Evolutionary conservation across 2,113 vertebrate species (phyloP), one percentile per base, ranked within the genome.

Genomic region (Thalassarche chlororhynchos): DNA sequence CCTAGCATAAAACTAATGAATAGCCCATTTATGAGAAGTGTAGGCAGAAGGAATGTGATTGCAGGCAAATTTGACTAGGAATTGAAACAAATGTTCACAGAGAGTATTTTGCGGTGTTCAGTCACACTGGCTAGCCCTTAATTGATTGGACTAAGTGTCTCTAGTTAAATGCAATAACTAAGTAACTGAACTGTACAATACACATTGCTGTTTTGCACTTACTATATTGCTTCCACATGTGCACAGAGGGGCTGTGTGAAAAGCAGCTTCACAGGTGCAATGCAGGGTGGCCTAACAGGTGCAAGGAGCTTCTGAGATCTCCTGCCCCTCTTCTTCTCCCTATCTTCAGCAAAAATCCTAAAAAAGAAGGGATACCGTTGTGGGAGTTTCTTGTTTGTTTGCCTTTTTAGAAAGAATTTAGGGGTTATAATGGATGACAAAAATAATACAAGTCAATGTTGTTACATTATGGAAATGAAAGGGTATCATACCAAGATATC

Each of bases 31-130:
- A 57, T 89, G 65, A 87, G 87, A 89, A 91, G 19, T 26, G 36
- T 61, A 79, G 77, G 69, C 74, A 91, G 77, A 95, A 96, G 61
- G 69, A 89, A 91, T 69, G 61, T 65, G 69, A 91, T 82, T 76
- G 52, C 77, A 70, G 52, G 49, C 31, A 92, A 79, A 94, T 93
- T 83, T 94, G 44, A 38, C 40, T 61, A 52, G 51, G 46, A 91
- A 62, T 46, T 65, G 74, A 94, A 96, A 91, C 57, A 87, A 95
- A 76, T 0, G 0, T 69, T 82, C 32, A 44, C 16, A 51, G 40
- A 44, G 38, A 82, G 58, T 24, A 51, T 84, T 95, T 89, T 92
- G 52, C 2, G 1, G 49, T 66, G 46, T 65, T 79, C 74, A 61
- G 84, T 87, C 57, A 91, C 77, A 78, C 38, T 82, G 29, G 20